These are phyloP conservation scores for Epinephelus fuscoguttatus DNA, from an alignment of 2,113 vertebrate species.

Conservation along the genomic window DNA sequence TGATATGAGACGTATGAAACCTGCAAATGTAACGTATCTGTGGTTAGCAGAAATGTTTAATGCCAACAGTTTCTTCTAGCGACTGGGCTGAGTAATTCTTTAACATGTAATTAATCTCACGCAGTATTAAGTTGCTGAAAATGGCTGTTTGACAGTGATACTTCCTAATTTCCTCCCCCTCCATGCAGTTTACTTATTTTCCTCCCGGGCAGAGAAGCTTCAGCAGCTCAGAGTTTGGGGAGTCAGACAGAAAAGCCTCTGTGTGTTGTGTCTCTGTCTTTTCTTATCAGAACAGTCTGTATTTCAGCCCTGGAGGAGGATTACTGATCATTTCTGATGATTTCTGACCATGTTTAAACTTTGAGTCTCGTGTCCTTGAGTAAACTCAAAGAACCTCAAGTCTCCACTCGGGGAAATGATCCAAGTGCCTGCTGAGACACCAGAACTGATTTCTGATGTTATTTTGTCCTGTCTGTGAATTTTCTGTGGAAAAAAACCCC, in stretches of 20 bases:
- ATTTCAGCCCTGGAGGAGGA: constrained; percentile 1
- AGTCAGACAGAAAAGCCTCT: background rate
- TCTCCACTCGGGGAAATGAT: background rate
- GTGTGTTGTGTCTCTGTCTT: background rate
- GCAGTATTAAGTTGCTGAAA: background rate
- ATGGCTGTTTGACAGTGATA: background rate
- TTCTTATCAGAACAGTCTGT: constrained; percentile 17
- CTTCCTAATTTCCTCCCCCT: background rate
- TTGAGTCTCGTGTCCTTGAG: background rate
- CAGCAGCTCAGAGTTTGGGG: background rate
- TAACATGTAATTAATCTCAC: background rate
- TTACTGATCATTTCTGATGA: background rate
- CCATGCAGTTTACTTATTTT: background rate
- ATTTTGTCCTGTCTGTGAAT: background rate
- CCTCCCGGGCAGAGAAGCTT: background rate
- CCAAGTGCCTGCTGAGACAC: background rate
- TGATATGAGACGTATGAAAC: no score
- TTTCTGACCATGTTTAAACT: background rate
- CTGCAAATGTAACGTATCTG: no score
- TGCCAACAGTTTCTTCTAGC: no score
- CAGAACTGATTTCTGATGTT: background rate
- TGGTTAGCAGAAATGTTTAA: no score
- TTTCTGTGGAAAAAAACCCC: background rate
- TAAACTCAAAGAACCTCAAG: background rate
- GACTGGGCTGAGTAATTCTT: no score